Evolutionary conservation across 2,888 invertebrate genomes (phyloP).

Genomic region (Leucophenga maculata): DNA sequence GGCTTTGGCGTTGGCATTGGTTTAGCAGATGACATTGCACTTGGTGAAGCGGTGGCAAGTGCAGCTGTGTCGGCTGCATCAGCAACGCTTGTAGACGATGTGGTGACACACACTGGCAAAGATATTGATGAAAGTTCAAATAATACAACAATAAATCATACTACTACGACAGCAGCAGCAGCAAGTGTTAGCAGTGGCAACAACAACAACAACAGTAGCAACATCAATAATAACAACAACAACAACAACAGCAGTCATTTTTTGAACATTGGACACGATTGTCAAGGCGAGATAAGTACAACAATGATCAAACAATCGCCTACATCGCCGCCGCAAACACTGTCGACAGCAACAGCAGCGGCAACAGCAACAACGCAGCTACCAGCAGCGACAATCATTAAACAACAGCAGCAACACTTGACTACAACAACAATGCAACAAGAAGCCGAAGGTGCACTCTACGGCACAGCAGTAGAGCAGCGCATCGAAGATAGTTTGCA

Average conservation of each 20-base stretch:
- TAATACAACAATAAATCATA: no score
- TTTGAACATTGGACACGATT: constrained; percentile 8
- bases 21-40: not conserved
- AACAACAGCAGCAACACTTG: constrained; percentile 35
- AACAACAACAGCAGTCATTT: constrained; percentile 26
- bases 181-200: constrained; percentile 15
- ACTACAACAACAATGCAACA: constrained; percentile 14
- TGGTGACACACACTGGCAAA: constrained; percentile 18
- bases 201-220: constrained; percentile 13
- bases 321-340: constrained; percentile 46
- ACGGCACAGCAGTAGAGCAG: not conserved
- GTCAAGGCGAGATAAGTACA: not conserved
- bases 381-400: constrained; percentile 32
- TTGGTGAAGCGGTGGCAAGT: constrained; percentile 35
- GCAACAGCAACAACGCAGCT: constrained; percentile 27
- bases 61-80: constrained; percentile 31
- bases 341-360: constrained; percentile 35
- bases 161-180: constrained; percentile 27
- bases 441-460: constrained; percentile 28
- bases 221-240: constrained; percentile 26
- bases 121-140: constrained; percentile 34
- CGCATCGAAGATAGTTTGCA: not conserved
- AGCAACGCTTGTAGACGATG: constrained; percentile 18
- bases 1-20: constrained; percentile 6
- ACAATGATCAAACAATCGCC: constrained; percentile 56